A percentile compares a stretch with the other conserved stretches of the same genome.
Evolutionary conservation across 1,140 invertebrate species (phyloP).

Genomic region (Drosophila nasuta): DNA sequence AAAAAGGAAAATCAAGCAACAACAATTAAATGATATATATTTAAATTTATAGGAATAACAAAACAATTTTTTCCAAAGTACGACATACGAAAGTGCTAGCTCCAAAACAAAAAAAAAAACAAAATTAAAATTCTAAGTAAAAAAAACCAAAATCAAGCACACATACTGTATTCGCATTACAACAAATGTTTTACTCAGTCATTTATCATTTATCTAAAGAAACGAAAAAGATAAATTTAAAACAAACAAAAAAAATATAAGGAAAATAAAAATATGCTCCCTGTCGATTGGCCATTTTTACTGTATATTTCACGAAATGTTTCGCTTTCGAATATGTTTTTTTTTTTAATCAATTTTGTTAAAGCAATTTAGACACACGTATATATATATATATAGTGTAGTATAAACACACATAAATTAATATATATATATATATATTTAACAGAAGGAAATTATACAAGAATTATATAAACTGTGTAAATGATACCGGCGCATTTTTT

Average conservation of each 20-base stretch:
- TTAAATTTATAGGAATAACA: slow-evolving; percentile 16
- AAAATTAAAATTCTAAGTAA: not conserved
- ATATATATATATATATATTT: slow-evolving; percentile 35
- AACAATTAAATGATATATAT: slow-evolving; percentile 26
- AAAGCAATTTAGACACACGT: slow-evolving; percentile 16
- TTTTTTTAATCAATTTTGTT: slow-evolving; percentile 31
- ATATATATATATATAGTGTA: slow-evolving; percentile 29
- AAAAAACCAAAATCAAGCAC: slow-evolving; percentile 1
- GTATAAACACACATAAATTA: slow-evolving; percentile 7
- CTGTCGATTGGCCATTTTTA: slow-evolving; percentile 31
- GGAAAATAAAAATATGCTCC: not conserved
- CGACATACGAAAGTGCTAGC: not conserved
- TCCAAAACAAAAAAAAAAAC: not conserved
- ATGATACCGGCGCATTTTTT: slow-evolving; percentile 71
- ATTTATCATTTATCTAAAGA: slow-evolving; percentile 2
- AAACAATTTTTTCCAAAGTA: slow-evolving; percentile 2
- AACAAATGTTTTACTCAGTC: not conserved
- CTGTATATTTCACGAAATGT: slow-evolving; percentile 10
- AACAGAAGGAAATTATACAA: slow-evolving; percentile 60
- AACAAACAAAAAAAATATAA: not conserved
- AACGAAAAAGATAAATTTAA: not conserved
- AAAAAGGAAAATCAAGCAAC: slow-evolving; percentile 20
- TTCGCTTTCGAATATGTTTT: slow-evolving; percentile 16
- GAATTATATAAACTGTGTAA: slow-evolving; percentile 57
- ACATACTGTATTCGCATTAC: slow-evolving; percentile 1